phyloP scores from a whole-genome alignment of 2,113 vertebrate genomes.

The Silurus asotus region DNA sequence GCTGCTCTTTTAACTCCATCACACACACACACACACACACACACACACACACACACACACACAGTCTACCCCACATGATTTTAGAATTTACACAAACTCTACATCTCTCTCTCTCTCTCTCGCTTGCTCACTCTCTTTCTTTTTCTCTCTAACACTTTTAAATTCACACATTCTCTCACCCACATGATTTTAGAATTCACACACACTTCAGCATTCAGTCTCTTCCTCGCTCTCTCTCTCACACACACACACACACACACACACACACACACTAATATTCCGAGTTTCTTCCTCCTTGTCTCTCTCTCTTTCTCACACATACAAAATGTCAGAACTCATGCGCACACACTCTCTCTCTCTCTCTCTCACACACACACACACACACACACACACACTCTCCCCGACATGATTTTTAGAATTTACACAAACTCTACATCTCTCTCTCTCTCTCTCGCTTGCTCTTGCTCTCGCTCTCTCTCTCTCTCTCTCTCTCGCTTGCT shows the following conservation, averaged over 20 bases:
- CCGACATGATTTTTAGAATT: no score
- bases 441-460: no score
- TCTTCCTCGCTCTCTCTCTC: neutral
- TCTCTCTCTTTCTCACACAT: no score
- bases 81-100: neutral
- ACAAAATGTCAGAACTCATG: no score
- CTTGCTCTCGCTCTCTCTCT: no score
- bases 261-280: no score
- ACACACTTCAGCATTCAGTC: neutral
- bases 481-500: no score
- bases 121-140: no score
- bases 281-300: no score
- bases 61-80: neutral
- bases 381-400: neutral
- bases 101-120: neutral
- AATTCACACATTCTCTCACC: no score
- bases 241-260: constrained; percentile 10
- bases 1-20: neutral
- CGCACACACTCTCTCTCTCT: neutral
- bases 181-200: neutral
- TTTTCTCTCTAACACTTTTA: no score
- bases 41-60: constrained; percentile 11
- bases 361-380: constrained; percentile 27
- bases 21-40: constrained; percentile 25
- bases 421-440: neutral